Percentiles rank a stretch among this genome's conserved stretches.
phyloP scores from a whole-genome alignment of 2,888 invertebrate species.

The Tachina fera region DNA sequence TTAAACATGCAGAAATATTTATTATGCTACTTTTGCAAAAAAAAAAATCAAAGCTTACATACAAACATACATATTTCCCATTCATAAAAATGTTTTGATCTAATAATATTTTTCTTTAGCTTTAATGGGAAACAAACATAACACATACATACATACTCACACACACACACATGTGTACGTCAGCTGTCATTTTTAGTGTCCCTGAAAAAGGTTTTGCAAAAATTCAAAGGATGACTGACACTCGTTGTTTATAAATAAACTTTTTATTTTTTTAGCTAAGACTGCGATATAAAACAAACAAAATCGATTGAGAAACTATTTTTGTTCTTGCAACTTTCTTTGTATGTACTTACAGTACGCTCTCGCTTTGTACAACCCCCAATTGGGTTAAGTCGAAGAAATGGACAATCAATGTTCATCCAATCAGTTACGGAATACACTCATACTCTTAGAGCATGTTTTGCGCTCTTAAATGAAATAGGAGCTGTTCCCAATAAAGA shows the following conservation, averaged over 20 bases:
- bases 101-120: background rate
- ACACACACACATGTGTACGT: too few relatives aligned
- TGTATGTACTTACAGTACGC: background rate
- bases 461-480: too few relatives aligned
- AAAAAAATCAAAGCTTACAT: too few relatives aligned
- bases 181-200: conserved; percentile 14
- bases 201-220: background rate
- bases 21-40: too few relatives aligned
- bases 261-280: background rate
- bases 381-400: too few relatives aligned
- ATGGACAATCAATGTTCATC: too few relatives aligned
- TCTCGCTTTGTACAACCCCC: background rate
- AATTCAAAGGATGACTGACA: conserved; percentile 17
- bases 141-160: too few relatives aligned
- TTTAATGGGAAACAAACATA: conserved; percentile 8
- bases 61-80: too few relatives aligned
- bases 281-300: conserved; percentile 3
- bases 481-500: too few relatives aligned
- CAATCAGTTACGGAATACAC: too few relatives aligned
- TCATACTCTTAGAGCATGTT: too few relatives aligned
- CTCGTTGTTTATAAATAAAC: background rate
- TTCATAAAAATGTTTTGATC: background rate
- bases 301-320: conserved; percentile 30
- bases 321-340: background rate
- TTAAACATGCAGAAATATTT: too few relatives aligned